A percentile compares a stretch with the other conserved stretches of the same genome.
These are phyloP conservation scores for Stenchaetothrips biformis DNA, from an alignment of 2,888 invertebrate genomes.

Conservation along the genomic window DNA sequence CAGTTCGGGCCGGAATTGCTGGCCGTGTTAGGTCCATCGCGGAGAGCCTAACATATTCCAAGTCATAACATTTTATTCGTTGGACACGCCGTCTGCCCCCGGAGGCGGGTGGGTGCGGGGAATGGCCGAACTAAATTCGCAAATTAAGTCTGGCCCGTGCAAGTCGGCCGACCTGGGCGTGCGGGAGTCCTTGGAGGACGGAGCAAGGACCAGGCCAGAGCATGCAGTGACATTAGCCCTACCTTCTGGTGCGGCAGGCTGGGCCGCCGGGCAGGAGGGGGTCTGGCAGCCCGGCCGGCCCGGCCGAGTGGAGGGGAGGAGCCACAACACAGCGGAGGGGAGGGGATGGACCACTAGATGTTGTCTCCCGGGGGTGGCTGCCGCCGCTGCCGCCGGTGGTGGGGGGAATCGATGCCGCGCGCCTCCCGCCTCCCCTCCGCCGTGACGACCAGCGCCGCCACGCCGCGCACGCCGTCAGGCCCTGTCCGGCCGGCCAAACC, in stretches of 20 bases:
- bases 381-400: background rate
- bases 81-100: background rate
- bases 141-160: too few species aligned
- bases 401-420: constrained; percentile 16
- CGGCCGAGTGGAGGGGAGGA: background rate
- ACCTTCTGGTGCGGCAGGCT: background rate
- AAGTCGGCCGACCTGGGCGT: too few species aligned
- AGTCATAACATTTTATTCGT: too few species aligned
- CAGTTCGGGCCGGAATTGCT: too few species aligned
- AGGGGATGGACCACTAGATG: constrained; percentile 18
- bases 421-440: background rate
- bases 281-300: background rate
- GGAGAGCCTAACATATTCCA: too few species aligned
- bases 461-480: background rate
- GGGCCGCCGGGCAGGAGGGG: background rate
- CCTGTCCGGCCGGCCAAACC: background rate
- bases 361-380: constrained; percentile 7
- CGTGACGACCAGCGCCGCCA: background rate
- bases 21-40: too few species aligned
- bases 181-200: too few species aligned
- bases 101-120: background rate
- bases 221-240: background rate
- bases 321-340: constrained; percentile 4
- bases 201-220: background rate
- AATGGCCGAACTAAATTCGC: background rate